phyloP scores from a whole-genome alignment of 2,113 vertebrate species.

The Oryzias woworae region DNA sequence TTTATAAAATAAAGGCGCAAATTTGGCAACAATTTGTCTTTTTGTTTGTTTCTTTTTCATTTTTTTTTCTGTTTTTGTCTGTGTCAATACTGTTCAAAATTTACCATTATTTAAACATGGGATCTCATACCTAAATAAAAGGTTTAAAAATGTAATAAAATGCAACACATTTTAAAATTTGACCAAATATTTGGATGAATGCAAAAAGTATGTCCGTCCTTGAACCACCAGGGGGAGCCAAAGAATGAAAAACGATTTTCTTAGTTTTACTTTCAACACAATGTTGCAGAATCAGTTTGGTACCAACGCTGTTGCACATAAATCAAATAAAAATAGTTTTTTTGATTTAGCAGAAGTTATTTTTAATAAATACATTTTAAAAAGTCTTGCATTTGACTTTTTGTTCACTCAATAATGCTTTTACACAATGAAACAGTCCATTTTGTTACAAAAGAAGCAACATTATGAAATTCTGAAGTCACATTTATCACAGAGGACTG shows the following conservation, averaged over 20 bases:
- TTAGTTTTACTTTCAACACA: not conserved
- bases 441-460: constrained; percentile 8
- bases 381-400: not conserved
- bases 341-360: no score
- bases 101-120: not conserved
- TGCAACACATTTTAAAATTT: not conserved
- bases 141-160: no score
- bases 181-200: not conserved
- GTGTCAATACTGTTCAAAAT: not conserved
- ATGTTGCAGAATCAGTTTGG: not conserved
- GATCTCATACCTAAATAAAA: not conserved
- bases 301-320: not conserved
- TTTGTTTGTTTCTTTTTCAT: constrained; percentile 20
- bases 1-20: constrained; percentile 99
- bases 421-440: constrained; percentile 23
- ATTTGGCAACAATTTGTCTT: constrained; percentile 82
- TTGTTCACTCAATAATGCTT: not conserved
- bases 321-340: not conserved
- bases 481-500: constrained; percentile 24
- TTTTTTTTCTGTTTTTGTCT: not conserved
- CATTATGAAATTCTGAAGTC: constrained; percentile 34
- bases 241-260: constrained; percentile 12
- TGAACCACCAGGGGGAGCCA: constrained; percentile 61
- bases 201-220: not conserved
- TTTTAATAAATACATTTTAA: not conserved